These are phyloP conservation scores for Arnoldichthys spilopterus DNA, from an alignment of 2,797 vertebrate species.

Conservation along the genomic window DNA sequence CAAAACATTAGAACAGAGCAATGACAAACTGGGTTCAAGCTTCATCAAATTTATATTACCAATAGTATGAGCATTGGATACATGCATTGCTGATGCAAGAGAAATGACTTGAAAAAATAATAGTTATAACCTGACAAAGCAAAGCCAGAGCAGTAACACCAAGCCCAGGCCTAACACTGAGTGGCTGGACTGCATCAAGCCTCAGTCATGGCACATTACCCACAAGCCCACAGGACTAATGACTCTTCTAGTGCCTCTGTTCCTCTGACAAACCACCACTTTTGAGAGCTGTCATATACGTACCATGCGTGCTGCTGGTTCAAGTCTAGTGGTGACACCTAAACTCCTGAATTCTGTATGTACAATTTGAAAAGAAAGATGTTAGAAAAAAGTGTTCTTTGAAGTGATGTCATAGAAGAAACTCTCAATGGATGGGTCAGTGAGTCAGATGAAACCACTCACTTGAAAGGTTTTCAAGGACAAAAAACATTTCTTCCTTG, in stretches of 20 bases:
- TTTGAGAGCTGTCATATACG: constrained; percentile 2
- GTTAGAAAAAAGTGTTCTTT: too few relatives aligned
- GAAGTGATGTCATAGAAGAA: too few relatives aligned
- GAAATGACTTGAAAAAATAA: neutral
- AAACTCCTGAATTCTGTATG: too few relatives aligned
- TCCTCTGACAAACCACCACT: constrained; percentile 12
- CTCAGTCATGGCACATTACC: constrained; percentile 37
- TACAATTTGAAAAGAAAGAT: too few relatives aligned
- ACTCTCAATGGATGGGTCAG: neutral
- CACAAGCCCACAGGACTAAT: constrained; percentile 33
- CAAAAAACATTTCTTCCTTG: neutral
- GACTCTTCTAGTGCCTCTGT: constrained; percentile 16
- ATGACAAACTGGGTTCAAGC: neutral
- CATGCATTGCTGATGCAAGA: constrained; percentile 4
- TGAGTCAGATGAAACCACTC: neutral
- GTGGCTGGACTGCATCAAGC: constrained; percentile 30
- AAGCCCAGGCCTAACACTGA: constrained; percentile 13
- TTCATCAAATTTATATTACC: neutral
- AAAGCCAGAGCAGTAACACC: constrained; percentile 1
- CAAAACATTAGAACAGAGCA: neutral
- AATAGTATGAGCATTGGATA: neutral
- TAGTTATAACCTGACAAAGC: constrained; percentile 1
- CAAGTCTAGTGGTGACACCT: neutral
- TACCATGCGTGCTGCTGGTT: neutral
- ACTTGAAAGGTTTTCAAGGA: neutral